Base-by-base conservation (phyloP, 2,113 vertebrate genomes). In the Etia nguti region DNA sequence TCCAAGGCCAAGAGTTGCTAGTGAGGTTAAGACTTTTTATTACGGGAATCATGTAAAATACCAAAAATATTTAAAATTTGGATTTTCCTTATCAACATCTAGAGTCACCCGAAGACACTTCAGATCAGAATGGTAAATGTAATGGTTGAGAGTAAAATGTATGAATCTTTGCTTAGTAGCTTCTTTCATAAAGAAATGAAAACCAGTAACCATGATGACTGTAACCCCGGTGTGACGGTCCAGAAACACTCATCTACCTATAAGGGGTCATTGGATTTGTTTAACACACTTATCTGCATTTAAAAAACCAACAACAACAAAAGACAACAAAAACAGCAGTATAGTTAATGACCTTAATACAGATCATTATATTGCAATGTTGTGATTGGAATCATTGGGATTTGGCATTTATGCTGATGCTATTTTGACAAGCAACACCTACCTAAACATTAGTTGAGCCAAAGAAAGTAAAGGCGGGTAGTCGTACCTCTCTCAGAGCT, bases 401-500 rank as follows among this genome's bases (percentile, higher is more conserved):
- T 60, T 24, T 62, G 20, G 36, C 62, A 41, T 41, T 68, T 22
- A 22, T 12, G 12, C 34, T 2, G 6, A 11, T 38, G 31, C 11
- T n/a, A 65, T 13, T 68, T 68, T 22, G 20, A 22, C 11, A 68
- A 68, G 4, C 22, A 57, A 4, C 12, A 70, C 7, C 56, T 11
- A 68, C 20, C 36, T 68, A 41, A 68, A 68, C 36, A 41, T 41
- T 22, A 34, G 31, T 5, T 6, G 7, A 22, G 62, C 4, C 59
- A 12, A 68, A 68, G 62, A 41, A 4, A 68, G 62, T 8, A 24
- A 68, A 68, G 7, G n/a, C 22, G 12, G 20, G 4, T 3, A 68
- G 12, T 34, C 16, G 16, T 94, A 97, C 97, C 96, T 97, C 97
- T 96, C 97, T 93, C 85, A 97, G 93, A 90, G 97, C 97, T 85